Conservation (phyloP, 2,888 invertebrate species). For the Ametastegia equiseti region DNA sequence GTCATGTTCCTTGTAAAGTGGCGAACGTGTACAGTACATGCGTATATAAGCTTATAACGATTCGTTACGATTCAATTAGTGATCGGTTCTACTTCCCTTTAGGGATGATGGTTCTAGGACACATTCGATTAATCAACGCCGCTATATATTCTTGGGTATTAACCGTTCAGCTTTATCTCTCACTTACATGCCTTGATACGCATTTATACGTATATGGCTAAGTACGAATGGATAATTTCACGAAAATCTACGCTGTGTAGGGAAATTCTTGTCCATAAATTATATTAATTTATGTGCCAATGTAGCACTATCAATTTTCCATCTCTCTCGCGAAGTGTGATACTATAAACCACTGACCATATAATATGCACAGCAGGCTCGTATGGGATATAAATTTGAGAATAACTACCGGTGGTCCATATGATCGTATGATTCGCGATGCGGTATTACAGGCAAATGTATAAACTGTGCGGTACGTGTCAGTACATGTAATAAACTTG, state of each 20-base stretch:
- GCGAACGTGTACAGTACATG: slow-evolving; percentile 9
- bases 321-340: neutral
- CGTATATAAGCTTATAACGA: slow-evolving; percentile 14
- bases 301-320: neutral
- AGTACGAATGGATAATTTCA: too few relatives aligned
- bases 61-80: slow-evolving; percentile 46
- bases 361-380: too few relatives aligned
- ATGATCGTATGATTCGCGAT: neutral
- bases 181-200: neutral
- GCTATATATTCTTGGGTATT: slow-evolving; percentile 21
- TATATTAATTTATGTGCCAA: neutral
- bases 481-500: neutral
- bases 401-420: neutral
- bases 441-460: neutral
- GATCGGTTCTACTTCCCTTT: slow-evolving; percentile 24
- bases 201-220: neutral
- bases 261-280: neutral
- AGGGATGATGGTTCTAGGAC: slow-evolving; percentile 18
- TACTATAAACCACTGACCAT: neutral
- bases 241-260: neutral
- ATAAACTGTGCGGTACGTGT: neutral
- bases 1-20: neutral
- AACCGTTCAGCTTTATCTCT: slow-evolving; percentile 14
- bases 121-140: slow-evolving; percentile 32
- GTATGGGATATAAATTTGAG: neutral